phyloP scores from a whole-genome alignment of 2,888 invertebrate genomes.

The Drosophila stalkeri region DNA sequence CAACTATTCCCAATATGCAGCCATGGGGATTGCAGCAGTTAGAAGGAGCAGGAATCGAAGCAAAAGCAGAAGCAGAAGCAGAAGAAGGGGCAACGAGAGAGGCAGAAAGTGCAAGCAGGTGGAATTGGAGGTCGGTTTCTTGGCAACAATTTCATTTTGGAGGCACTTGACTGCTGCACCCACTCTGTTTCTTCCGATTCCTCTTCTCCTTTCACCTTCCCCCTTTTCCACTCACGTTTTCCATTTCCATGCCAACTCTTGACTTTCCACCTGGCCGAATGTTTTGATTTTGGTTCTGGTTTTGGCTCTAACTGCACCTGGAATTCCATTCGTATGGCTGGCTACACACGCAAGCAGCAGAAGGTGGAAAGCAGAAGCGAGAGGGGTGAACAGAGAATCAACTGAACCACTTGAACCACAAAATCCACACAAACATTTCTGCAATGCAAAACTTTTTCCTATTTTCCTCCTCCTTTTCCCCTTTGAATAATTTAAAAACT shows the following conservation, averaged over 20 bases:
- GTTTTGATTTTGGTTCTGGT: conserved; percentile 25
- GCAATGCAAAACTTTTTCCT: conserved; percentile 46
- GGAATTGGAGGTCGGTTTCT: conserved; percentile 52
- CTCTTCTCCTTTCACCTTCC: conserved; percentile 3
- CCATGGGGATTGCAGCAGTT: conserved; percentile 45
- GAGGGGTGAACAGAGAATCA: neutral
- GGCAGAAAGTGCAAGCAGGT: conserved; percentile 26
- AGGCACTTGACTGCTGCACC: conserved; percentile 53
- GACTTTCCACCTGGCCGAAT: conserved; percentile 37
- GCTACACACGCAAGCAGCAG: conserved; percentile 45
- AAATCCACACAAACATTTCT: conserved; percentile 55
- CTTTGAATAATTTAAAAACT: conserved; percentile 54
- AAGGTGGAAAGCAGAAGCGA: neutral
- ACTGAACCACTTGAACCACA: conserved; percentile 64
- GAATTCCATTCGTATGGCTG: conserved; percentile 28
- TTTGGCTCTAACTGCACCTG: conserved; percentile 32
- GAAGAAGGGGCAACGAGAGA: neutral
- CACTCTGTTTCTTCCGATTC: conserved; percentile 31
- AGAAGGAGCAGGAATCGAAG: neutral
- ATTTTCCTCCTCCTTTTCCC: conserved; percentile 14
- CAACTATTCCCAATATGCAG: conserved; percentile 45
- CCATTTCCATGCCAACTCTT: conserved; percentile 40
- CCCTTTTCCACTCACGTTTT: conserved; percentile 27
- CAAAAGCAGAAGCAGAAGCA: conserved; percentile 9
- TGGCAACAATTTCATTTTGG: conserved; percentile 77